Conservation (phyloP, 1,140 invertebrate genomes). For the Muscidifurax raptorellus region DNA sequence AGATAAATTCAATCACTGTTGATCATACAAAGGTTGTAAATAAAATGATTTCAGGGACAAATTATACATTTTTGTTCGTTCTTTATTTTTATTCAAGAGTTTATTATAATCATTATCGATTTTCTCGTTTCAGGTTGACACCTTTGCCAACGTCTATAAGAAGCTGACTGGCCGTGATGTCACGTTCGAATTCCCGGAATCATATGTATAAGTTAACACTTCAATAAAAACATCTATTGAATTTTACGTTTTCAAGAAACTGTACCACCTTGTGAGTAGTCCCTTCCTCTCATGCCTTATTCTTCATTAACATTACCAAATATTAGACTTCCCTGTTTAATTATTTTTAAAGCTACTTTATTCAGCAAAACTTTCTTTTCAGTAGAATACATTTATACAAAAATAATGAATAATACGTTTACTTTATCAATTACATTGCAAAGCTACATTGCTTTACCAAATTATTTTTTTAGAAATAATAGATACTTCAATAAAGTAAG, state of each 20-base stretch:
- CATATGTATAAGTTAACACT: conserved; percentile 88
- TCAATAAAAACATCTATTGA: conserved; percentile 68
- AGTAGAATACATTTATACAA: background rate
- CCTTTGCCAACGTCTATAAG: conserved; percentile 98
- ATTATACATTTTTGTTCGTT: background rate
- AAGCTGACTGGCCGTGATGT: conserved; percentile 99
- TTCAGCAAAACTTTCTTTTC: background rate
- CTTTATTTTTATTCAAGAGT: background rate
- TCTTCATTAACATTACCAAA: background rate
- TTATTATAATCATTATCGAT: background rate
- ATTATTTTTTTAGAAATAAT: background rate
- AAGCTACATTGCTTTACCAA: too few relatives aligned
- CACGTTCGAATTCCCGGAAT: conserved; percentile 99
- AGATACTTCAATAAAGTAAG: background rate
- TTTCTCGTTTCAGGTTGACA: conserved; percentile 88
- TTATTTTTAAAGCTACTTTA: background rate
- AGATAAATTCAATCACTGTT: too few relatives aligned
- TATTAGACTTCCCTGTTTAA: background rate
- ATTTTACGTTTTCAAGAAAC: conserved; percentile 26
- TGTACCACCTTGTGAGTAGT: background rate
- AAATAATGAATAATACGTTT: background rate
- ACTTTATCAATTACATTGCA: too few relatives aligned
- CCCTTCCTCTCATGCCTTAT: background rate
- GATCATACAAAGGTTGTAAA: too few relatives aligned
- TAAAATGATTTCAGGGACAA: too few relatives aligned